Evolutionary conservation across 2,888 invertebrate genomes (phyloP), one percentile per base, ranked within the genome.

Genomic region (Drosophila limbata): DNA sequence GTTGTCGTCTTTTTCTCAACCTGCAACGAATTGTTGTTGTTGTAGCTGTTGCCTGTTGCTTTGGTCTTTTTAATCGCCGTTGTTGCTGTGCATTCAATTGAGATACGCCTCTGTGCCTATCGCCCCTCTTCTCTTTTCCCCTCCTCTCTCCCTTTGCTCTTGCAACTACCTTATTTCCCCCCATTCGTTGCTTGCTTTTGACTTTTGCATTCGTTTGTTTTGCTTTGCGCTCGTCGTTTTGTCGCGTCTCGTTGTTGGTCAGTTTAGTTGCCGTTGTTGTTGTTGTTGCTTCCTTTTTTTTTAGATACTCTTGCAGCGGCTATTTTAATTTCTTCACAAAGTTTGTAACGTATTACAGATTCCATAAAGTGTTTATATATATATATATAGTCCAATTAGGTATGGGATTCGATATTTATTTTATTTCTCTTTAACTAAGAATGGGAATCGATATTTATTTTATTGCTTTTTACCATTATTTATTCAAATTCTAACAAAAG

Each of bases 161-260:
- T n/a, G 10, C 6, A 17, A 15, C 55, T 19, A 37, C 39, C 31
- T 31, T 19, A 1, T 10, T 42, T 33, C 4, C 19, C 45, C 15
- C 19, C 28, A 8, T 13, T n/a, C 39, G 39, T 40, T 42, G 51
- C 15, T 45, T 53, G 71, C 76, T 62, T 76, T 67, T 62, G 59
- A 62, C 68, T 77, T 67, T 66, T 68, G 70, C 63, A 63, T 66
- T 67, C 73, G 70, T 74, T 79, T 81, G 83, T 79, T 84, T 82
- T 82, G 70, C 68, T 84, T 82, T 82, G 70, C 68, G 74, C 57
- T 76, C 71, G 70, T 63, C 66, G 66, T 64, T 73, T 73, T 78
- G 70, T 79, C 75, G 75, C 79, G 45, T 57, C 45, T 33, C 56
- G 35, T 61, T 73, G 74, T 67, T 78, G 77, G 75, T 74, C 73